phyloP scores from a whole-genome alignment of 2,888 invertebrate species.

The Alsophila aescularia region DNA sequence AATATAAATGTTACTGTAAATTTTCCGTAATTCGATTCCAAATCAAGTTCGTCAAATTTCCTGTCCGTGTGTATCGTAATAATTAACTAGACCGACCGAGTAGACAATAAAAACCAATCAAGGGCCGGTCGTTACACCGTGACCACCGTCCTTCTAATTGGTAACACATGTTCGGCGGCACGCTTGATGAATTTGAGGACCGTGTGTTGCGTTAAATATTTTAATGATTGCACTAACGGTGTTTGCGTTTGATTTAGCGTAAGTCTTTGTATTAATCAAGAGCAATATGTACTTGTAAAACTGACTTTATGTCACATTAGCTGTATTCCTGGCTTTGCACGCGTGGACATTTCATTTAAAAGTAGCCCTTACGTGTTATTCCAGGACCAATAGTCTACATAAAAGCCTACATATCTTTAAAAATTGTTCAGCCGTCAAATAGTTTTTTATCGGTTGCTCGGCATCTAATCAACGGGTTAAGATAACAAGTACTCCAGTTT shows the following conservation, averaged over 20 bases:
- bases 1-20: constrained; percentile 13
- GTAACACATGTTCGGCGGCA: constrained; percentile 60
- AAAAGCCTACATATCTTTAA: too few species aligned
- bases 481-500: too few species aligned
- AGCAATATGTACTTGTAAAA: neutral
- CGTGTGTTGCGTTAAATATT: constrained; percentile 24
- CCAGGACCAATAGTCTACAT: too few species aligned
- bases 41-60: constrained; percentile 13
- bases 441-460: too few species aligned
- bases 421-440: too few species aligned
- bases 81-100: constrained; percentile 68
- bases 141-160: constrained; percentile 72
- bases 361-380: too few species aligned
- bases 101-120: constrained; percentile 80
- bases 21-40: constrained; percentile 4
- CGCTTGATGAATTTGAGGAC: constrained; percentile 34
- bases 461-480: too few species aligned
- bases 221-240: constrained; percentile 13
- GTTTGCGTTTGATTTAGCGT: neutral
- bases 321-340: too few species aligned
- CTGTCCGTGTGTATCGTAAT: constrained; percentile 31
- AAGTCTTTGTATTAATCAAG: neutral
- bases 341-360: too few species aligned
- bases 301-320: too few species aligned
- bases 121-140: constrained; percentile 59